These are phyloP conservation scores for Cryptoprocta ferox DNA, from an alignment of 2,797 vertebrate genomes.

Conservation along the genomic window DNA sequence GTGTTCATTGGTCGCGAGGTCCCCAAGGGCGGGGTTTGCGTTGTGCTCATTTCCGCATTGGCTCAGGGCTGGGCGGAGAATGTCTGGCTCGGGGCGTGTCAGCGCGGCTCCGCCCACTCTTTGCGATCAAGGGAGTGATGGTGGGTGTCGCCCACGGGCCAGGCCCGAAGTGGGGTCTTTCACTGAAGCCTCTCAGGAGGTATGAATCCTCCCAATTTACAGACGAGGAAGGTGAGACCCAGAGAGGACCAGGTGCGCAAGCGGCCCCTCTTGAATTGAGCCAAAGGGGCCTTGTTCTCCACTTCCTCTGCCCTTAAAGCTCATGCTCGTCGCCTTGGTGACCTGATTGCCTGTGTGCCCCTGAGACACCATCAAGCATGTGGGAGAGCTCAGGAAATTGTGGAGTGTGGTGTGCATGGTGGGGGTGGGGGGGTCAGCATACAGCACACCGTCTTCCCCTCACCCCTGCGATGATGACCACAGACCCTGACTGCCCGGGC, in stretches of 20 bases:
- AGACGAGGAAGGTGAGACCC: neutral
- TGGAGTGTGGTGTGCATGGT: rapidly evolving
- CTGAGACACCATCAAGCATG: rapidly evolving
- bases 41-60: rapidly evolving
- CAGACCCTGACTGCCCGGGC: rapidly evolving
- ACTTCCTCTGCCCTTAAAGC: neutral
- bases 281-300: neutral
- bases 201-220: neutral
- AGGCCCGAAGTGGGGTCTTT: neutral
- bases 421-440: neutral
- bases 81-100: rapidly evolving
- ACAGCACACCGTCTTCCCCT: neutral
- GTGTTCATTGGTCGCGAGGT: neutral
- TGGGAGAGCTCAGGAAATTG: neutral
- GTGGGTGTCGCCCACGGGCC: rapidly evolving
- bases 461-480: neutral
- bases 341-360: neutral
- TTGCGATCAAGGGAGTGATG: neutral
- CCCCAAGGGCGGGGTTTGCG: rapidly evolving
- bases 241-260: neutral
- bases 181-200: too few species aligned
- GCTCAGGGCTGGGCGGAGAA: neutral
- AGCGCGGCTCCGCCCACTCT: rapidly evolving
- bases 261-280: neutral
- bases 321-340: neutral